Conservation (phyloP, 2,888 invertebrate genomes). For the Cheilosia vernalis region DNA sequence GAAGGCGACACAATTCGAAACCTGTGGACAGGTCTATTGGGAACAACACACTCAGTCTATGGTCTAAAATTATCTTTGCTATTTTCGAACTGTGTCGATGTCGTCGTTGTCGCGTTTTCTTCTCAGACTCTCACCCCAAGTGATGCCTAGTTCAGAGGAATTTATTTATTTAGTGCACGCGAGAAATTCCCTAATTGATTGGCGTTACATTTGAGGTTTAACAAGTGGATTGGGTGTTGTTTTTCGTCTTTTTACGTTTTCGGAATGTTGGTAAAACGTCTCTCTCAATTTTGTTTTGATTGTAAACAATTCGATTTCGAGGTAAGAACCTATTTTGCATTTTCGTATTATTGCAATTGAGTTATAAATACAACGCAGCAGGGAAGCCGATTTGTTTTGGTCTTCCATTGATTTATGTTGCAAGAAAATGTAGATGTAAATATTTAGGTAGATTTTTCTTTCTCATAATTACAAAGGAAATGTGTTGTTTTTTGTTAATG, state of each 20-base stretch:
- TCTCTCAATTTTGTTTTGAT: neutral
- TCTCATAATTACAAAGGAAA: conserved; percentile 1
- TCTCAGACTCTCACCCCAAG: conserved; percentile 25
- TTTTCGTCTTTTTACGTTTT: neutral
- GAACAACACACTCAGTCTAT: conserved; percentile 37
- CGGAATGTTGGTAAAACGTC: neutral
- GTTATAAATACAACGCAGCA: neutral
- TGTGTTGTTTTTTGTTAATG: neutral
- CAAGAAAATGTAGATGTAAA: neutral
- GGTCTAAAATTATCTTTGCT: conserved; percentile 53
- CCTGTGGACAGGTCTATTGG: conserved; percentile 56
- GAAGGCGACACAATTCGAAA: conserved; percentile 60
- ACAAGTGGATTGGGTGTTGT: neutral
- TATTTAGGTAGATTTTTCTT: neutral
- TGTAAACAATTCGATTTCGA: neutral
- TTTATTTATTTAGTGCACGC: conserved; percentile 2
- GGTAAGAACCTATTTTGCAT: neutral
- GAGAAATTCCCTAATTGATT: conserved; percentile 32
- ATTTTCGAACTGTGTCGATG: conserved; percentile 74
- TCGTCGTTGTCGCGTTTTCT: conserved; percentile 42
- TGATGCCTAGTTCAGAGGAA: conserved; percentile 1
- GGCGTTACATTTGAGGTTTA: conserved; percentile 2
- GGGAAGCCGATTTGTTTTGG: neutral
- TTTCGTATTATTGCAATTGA: neutral
- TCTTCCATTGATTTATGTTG: neutral